Base-by-base conservation (phyloP, 1,140 invertebrate genomes). In the Achroia grisella region DNA sequence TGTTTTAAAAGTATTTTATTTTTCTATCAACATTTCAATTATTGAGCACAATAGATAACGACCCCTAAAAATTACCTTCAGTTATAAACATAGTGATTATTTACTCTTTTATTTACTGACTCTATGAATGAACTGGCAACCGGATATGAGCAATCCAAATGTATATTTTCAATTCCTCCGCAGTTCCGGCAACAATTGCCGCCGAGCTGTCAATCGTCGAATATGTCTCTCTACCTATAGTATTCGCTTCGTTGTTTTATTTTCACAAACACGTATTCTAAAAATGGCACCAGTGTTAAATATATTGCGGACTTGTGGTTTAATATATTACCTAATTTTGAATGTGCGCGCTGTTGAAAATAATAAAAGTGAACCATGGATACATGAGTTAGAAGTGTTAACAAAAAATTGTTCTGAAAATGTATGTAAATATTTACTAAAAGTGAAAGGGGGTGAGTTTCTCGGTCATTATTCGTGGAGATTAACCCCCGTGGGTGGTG, bases 301-400 rank as follows among this genome's bases (percentile, higher is more conserved):
- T 66, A 53, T 74, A 52, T 71, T 80, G 41, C 83, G 83, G 83
- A 86, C 83, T 86, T 83, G 79, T 80, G 72, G 79, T 62, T 73
- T 83, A 79, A 61, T 81, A 42, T 53, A 72, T 41, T 71, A 49
- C 56, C 41, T 86, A 52, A 52, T 76, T 55, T 58, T 71, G 47
- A 51, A 62, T 41, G 68, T 77, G 69, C 47, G 57, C 50, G 62
- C 67, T 51, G 44, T 34, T 0, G 44, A 56, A 9, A 52, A 65
- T 56, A 57, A 31, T 30, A 39, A 44, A n/a, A 43, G 34, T 8
- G 59, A 71, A 57, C 75, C 75, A 65, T 64, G 70, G 71, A 81
- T 84, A 76, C 43, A 65, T 39, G 70, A 71, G 32, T 64, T 78
- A 44, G 59, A 66, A 75, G 46, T 82, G 47, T 53, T 63, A 30